Evolutionary conservation across 2,797 vertebrate genomes (phyloP).

Genomic region (Myotis pilosus): DNA sequence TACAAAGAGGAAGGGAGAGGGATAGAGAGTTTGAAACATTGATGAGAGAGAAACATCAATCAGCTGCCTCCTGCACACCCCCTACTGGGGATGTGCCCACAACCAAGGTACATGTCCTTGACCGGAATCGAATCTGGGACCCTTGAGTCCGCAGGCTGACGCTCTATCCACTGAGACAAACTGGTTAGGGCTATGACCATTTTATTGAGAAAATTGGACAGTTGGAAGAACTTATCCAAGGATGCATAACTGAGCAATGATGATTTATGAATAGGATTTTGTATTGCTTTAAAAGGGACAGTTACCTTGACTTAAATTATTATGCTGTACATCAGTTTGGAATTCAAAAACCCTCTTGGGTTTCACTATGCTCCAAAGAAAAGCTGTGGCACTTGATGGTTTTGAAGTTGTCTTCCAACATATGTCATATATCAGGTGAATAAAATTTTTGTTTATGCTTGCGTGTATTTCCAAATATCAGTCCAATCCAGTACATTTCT

Average conservation of each 20-base stretch:
- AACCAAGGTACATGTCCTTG: too few species aligned
- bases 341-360: not conserved
- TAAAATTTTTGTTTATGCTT: not conserved
- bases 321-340: not conserved
- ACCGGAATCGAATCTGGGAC: too few species aligned
- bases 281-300: not conserved
- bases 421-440: not conserved
- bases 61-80: too few species aligned
- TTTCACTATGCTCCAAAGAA: not conserved
- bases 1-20: too few species aligned
- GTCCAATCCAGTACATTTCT: not conserved
- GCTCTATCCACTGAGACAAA: too few species aligned
- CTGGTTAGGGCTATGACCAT: not conserved
- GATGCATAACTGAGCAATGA: not conserved
- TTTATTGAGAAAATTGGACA: conserved; percentile 6
- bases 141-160: too few species aligned
- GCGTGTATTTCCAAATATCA: not conserved
- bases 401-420: not conserved
- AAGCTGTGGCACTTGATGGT: not conserved
- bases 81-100: too few species aligned
- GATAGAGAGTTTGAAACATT: too few species aligned
- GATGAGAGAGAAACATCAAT: too few species aligned
- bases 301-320: not conserved
- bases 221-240: not conserved
- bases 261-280: not conserved